A percentile compares a stretch with the other conserved stretches of the same genome.
Conservation (phyloP, 1,140 invertebrate genomes). For the Bombus breviceps region DNA sequence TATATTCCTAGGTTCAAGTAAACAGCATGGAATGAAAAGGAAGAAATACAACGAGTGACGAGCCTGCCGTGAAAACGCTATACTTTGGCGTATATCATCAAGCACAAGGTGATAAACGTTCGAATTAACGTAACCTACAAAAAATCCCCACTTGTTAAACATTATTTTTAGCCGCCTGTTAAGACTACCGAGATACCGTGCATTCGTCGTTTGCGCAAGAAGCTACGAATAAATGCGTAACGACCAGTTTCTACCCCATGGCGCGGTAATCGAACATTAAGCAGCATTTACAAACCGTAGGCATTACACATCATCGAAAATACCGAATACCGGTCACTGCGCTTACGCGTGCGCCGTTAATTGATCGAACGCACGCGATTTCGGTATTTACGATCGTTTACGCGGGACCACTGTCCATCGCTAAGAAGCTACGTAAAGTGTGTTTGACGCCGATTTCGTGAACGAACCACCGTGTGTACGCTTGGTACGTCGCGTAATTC, state of each 20-base stretch:
- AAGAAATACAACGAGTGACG: neutral
- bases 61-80: neutral
- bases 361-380: conserved; percentile 44
- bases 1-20: neutral
- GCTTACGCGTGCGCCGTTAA: conserved; percentile 19
- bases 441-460: neutral
- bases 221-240: neutral
- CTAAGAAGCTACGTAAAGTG: neutral
- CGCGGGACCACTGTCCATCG: neutral
- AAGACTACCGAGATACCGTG: neutral
- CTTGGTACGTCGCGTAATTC: neutral
- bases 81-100: neutral
- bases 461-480: conserved; percentile 23
- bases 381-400: conserved; percentile 18
- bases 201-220: neutral
- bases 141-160: neutral
- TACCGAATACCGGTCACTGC: neutral
- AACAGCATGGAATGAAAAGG: neutral
- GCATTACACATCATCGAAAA: conserved; percentile 34
- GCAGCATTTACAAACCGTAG: conserved; percentile 21
- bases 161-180: neutral
- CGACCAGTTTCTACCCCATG: neutral
- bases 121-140: neutral
- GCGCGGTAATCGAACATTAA: conserved; percentile 36
- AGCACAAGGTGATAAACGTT: neutral